Percentiles rank a stretch among this genome's conserved stretches.
Evolutionary conservation across 2,888 invertebrate species (phyloP).

Genomic region (Synanthedon formicaeformis): DNA sequence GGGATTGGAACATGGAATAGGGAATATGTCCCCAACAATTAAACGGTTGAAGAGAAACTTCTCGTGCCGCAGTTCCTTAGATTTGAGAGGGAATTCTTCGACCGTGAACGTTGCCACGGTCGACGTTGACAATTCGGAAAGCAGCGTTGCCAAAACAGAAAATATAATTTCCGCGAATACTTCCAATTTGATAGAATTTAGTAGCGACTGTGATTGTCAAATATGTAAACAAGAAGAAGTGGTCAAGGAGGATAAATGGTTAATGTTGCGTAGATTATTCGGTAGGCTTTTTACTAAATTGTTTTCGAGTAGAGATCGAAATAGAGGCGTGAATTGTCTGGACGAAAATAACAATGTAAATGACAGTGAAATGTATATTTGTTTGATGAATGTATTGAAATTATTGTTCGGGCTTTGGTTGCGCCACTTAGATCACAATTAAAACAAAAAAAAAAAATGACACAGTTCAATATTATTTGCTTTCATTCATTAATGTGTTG

Average conservation of each 20-base stretch:
- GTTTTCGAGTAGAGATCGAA: constrained; percentile 27
- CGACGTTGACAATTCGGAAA: constrained; percentile 7
- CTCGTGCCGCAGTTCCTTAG: constrained; percentile 10
- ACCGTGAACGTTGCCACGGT: constrained; percentile 25
- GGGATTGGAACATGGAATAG: constrained; percentile 8
- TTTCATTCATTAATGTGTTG: not conserved
- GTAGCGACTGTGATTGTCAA: constrained; percentile 52
- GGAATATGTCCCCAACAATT: constrained; percentile 13
- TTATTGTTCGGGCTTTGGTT: constrained; percentile 61
- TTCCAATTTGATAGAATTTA: constrained; percentile 36
- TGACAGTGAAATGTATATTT: constrained; percentile 49
- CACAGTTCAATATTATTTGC: not conserved
- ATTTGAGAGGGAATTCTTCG: constrained; percentile 10
- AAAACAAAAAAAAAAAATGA: constrained; percentile 3
- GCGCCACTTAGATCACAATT: constrained; percentile 57
- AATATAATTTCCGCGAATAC: constrained; percentile 20
- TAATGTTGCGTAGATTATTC: constrained; percentile 33
- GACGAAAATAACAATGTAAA: constrained; percentile 49
- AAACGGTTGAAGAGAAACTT: constrained; percentile 21
- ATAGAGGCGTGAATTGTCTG: constrained; percentile 40
- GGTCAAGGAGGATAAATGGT: constrained; percentile 19
- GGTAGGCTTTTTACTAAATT: constrained; percentile 40
- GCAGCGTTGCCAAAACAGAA: constrained; percentile 32
- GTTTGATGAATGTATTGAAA: constrained; percentile 50
- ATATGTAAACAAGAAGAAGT: constrained; percentile 39